phyloP scores from a whole-genome alignment of 2,113 vertebrate species.

The Isichthys henryi region DNA sequence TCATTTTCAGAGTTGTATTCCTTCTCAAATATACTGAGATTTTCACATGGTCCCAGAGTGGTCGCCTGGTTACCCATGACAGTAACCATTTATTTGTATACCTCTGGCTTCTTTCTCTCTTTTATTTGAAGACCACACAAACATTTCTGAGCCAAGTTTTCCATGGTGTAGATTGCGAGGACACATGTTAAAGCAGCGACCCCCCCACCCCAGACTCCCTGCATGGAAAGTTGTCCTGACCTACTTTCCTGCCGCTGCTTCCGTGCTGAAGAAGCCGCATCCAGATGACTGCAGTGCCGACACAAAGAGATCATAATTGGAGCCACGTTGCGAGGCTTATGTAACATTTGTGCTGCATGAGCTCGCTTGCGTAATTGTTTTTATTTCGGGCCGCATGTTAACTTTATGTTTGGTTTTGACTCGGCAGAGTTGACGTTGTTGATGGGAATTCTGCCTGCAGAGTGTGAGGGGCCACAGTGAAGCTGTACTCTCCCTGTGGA shows the following conservation, averaged over 20 bases:
- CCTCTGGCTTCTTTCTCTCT: not conserved
- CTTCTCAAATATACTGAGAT: not conserved
- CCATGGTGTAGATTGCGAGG: not conserved
- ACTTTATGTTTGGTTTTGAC: not conserved
- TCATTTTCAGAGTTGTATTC: not conserved
- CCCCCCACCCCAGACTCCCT: not conserved
- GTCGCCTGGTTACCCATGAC: not conserved
- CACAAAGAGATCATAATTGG: not conserved
- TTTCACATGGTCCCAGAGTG: not conserved
- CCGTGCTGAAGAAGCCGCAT: not conserved
- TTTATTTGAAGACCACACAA: not conserved
- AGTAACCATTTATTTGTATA: not conserved
- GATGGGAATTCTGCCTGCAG: not conserved
- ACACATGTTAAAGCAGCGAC: not conserved
- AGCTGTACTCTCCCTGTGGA: not conserved
- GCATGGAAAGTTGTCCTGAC: not conserved
- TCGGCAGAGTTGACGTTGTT: not conserved
- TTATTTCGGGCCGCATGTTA: not conserved
- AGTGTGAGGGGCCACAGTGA: not conserved
- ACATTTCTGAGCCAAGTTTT: not conserved
- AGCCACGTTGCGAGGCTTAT: not conserved
- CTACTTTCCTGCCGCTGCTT: not conserved
- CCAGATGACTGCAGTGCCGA: not conserved
- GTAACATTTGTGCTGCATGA: not conserved
- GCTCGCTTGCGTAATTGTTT: not conserved